phyloP scores from a whole-genome alignment of 2,888 invertebrate genomes.

The Ectemnius lituratus region DNA sequence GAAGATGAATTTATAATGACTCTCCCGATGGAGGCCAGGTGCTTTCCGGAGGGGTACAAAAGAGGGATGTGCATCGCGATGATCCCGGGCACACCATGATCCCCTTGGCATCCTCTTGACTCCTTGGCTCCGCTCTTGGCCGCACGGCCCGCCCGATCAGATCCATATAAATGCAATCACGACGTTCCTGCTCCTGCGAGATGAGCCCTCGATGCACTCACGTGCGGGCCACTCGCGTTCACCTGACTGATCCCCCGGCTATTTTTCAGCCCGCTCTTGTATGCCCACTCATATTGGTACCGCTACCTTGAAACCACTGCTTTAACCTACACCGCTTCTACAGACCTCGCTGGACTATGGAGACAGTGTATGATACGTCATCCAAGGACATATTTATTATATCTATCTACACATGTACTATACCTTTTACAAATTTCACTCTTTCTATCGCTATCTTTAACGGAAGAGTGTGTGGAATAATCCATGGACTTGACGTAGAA shows the following conservation, averaged over 20 bases:
- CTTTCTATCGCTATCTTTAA: too few relatives aligned
- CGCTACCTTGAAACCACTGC: slow-evolving; percentile 15
- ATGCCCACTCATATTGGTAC: slow-evolving; percentile 8
- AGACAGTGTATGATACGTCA: too few relatives aligned
- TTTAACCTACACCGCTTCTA: not conserved
- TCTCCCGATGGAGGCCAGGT: slow-evolving; percentile 14
- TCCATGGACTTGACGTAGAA: too few relatives aligned
- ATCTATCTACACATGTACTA: too few relatives aligned
- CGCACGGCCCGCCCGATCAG: slow-evolving; percentile 56
- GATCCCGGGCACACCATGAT: slow-evolving; percentile 47
- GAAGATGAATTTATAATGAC: slow-evolving; percentile 57
- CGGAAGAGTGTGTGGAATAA: too few relatives aligned
- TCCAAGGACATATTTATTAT: too few relatives aligned
- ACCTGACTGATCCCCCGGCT: slow-evolving; percentile 44
- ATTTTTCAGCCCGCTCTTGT: slow-evolving; percentile 33
- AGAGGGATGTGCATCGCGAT: slow-evolving; percentile 46
- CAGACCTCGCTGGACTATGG: not conserved
- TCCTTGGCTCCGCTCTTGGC: slow-evolving; percentile 24
- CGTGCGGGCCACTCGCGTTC: slow-evolving; percentile 12
- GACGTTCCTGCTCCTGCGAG: slow-evolving; percentile 55
- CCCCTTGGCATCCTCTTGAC: slow-evolving; percentile 45
- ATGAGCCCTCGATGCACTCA: slow-evolving; percentile 50
- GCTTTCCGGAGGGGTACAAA: slow-evolving; percentile 21
- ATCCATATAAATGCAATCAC: slow-evolving; percentile 73
- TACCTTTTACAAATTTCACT: too few relatives aligned